phyloP scores from a whole-genome alignment of 2,113 vertebrate species.

The Merops nubicus region DNA sequence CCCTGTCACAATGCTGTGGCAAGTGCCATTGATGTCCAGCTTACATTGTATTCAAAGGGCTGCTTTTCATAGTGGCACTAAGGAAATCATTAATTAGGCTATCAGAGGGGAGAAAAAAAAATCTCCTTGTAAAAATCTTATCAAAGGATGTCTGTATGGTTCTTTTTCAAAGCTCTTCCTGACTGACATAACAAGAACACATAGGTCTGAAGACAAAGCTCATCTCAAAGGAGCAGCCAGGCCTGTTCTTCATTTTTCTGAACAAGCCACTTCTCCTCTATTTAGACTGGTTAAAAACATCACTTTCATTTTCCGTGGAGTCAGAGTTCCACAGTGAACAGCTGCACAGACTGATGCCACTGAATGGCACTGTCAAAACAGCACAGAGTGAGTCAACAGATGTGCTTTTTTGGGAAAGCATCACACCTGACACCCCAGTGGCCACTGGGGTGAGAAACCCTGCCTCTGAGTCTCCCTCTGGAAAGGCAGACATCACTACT shows the following conservation, averaged over 20 bases:
- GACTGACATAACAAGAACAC: conserved; percentile 40
- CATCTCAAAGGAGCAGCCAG: conserved; percentile 34
- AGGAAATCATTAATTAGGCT: conserved; percentile 53
- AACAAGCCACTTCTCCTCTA: conserved; percentile 39
- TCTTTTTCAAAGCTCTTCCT: conserved; percentile 56
- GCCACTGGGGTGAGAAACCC: background rate
- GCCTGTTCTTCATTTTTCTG: background rate
- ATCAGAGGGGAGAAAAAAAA: conserved; percentile 3
- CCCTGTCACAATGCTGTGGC: background rate
- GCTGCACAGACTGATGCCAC: background rate
- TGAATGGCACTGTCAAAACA: background rate
- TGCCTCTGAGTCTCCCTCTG: background rate
- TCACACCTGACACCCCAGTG: background rate
- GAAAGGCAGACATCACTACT: background rate
- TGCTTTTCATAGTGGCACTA: conserved; percentile 50
- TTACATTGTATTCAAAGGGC: conserved; percentile 54
- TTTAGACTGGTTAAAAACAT: conserved; percentile 9
- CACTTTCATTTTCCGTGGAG: background rate
- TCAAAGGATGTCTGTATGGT: conserved; percentile 51
- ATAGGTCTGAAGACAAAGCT: conserved; percentile 36
- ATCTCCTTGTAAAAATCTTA: conserved; percentile 53
- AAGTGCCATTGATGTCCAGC: conserved; percentile 47
- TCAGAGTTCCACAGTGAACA: background rate
- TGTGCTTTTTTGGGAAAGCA: background rate
- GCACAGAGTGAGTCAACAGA: background rate